A percentile compares a stretch with the other conserved stretches of the same genome.
Evolutionary conservation across 2,113 vertebrate species (phyloP).

Genomic region (Chloebia gouldiae): DNA sequence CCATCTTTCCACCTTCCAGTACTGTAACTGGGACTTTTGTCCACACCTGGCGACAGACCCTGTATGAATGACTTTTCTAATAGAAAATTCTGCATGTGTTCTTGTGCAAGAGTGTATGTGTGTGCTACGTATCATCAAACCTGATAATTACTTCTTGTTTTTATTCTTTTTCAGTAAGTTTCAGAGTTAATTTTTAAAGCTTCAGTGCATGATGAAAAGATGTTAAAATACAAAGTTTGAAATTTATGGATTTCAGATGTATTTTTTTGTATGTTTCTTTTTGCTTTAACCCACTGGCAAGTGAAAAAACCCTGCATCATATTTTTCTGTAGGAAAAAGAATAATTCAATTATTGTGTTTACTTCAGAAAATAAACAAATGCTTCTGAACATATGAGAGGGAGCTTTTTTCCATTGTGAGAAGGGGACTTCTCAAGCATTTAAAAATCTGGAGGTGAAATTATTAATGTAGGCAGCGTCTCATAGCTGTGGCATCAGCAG

Average conservation of each 20-base stretch:
- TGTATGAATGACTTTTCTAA: not conserved
- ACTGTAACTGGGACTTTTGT: not conserved
- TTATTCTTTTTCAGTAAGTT: not conserved
- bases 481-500: not conserved
- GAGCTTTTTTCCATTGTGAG: not conserved
- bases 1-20: not conserved
- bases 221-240: not conserved
- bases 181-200: conserved; percentile 2
- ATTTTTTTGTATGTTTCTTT: not conserved
- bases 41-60: not conserved
- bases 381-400: not conserved
- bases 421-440: not conserved
- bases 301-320: not conserved
- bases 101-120: not conserved
- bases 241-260: not conserved
- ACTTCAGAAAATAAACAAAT: not conserved
- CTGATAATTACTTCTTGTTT: not conserved
- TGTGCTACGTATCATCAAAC: rapidly evolving
- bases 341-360: not conserved
- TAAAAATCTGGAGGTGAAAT: not conserved
- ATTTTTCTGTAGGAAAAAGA: not conserved
- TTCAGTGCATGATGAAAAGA: not conserved
- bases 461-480: not conserved
- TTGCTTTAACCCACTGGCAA: not conserved
- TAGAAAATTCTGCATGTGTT: not conserved